Base-by-base conservation (phyloP, 2,888 invertebrate genomes). In the Epistrophe eligans region DNA sequence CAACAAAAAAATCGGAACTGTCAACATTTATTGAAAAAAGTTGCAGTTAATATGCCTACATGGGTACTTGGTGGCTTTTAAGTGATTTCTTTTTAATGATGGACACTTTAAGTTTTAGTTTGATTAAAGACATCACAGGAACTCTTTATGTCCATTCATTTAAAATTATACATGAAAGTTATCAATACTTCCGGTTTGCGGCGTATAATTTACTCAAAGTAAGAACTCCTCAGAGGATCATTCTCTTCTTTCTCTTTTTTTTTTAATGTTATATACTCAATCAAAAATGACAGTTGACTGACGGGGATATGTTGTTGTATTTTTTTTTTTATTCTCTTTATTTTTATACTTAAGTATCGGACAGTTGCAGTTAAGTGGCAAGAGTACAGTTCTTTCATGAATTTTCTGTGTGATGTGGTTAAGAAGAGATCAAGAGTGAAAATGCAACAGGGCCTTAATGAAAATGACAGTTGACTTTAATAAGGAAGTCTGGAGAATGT, bases 221-320 rank as follows among this genome's bases (percentile, higher is more conserved):
- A 24, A 35, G 45, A 57, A 15, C 52, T 52, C 11, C 8, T 55
- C 4, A 24, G 52, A 38, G 45, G 45, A 64, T 17, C 10, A 19
- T 66, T 17, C 40, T 11, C n/a, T 58, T 62, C 17, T 62, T 62
- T 32, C 32, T 35, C 35, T 35, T 15, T 55, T 28, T 1, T 45
- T 67, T 64, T 62, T 58, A 58, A 9, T 62, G 73, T 67, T 38
- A 24, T 24, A 24, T 24, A 74, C 52, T 73, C 67, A 84, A 79
- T 84, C 79, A 79, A 79, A 79, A 67, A 79, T 84, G 83, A 83
- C 83, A 83, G 72, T 77, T 83, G 79, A 84, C 40, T 84, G 84
- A 84, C 62, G 64, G 83, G 67, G 50, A 50, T 64, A 66, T 71
- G 24, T 62, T 62, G 15, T 17, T 60, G 70, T 43, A 24, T 4